Evolutionary conservation across 2,888 invertebrate genomes (phyloP), one percentile per base, ranked within the genome.

Genomic region (Drosophila robusta): DNA sequence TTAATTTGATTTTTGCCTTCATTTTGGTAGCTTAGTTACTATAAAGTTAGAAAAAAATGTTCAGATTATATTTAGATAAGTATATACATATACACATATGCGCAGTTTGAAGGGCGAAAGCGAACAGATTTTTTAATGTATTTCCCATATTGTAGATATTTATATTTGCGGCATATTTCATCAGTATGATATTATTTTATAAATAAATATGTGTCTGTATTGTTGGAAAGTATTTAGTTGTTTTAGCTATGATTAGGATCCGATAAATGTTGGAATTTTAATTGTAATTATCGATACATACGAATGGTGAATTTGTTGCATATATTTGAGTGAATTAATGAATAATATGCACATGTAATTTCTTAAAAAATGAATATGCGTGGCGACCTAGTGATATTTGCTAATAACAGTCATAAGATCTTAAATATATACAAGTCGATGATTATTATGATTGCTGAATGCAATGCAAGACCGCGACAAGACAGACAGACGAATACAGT

Each of bases 341-440:
- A 76, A 55, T 47, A 55, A 24, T 47, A 16, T 56, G 36, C 29
- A 38, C 29, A 42, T 63, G 46, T 24, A 34, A 14, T 38, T 39
- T 65, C 16, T 45, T 62, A 34, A 44, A 50, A 63, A 56, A 62
- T 56, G 39, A 64, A 4, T 42, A 32, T 49, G 34, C 39, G 60
- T 38, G 44, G 12, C 29, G 45, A 45, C 34, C 46, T 32, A 34
- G n/a, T n/a, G 16, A 26, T 39, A 45, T 46, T 47, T 36, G 12
- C 18, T 56, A 49, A 22, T 42, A 47, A 55, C 47, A 56, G 45
- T 66, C 36, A 65, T 50, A 64, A 26, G 29, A 47, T 62, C 63
- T 78, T 78, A 80, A 66, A 42, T 80, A 78, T 81, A 45, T 78
- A 87, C 87, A 87, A 68, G 68, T 67, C 58, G 55, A 61, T 71